Percentiles rank a stretch among this genome's conserved stretches.
These are phyloP conservation scores for Pseudolycoriella hygida DNA, from an alignment of 2,888 invertebrate genomes.

Conservation along the genomic window DNA sequence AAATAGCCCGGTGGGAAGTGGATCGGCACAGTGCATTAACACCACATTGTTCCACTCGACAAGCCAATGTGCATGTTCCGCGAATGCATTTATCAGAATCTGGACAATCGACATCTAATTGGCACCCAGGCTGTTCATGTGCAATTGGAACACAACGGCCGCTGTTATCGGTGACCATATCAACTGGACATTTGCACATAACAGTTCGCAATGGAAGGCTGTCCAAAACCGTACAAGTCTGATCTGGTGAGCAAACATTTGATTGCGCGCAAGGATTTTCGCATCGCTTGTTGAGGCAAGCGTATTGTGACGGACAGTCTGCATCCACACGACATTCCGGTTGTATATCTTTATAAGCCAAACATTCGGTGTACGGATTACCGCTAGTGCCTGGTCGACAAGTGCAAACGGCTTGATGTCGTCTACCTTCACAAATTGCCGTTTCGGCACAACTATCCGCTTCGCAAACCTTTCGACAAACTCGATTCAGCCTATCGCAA, in stretches of 20 bases:
- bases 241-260: constrained; percentile 56
- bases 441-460: constrained; percentile 63
- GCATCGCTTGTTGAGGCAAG: constrained; percentile 61
- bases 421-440: constrained; percentile 55
- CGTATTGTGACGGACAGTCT: constrained; percentile 55
- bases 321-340: constrained; percentile 56
- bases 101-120: constrained; percentile 54
- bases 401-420: constrained; percentile 60
- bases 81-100: constrained; percentile 56
- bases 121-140: constrained; percentile 41
- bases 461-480: constrained; percentile 67
- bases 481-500: constrained; percentile 65
- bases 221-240: constrained; percentile 62
- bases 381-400: constrained; percentile 61
- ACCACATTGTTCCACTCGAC: constrained; percentile 60
- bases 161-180: constrained; percentile 54
- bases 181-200: constrained; percentile 72
- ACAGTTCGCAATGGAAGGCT: constrained; percentile 66
- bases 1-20: constrained; percentile 54
- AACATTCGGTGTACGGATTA: constrained; percentile 58
- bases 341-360: constrained; percentile 29
- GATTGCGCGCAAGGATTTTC: constrained; percentile 56
- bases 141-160: constrained; percentile 50
- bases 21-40: constrained; percentile 68
- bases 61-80: constrained; percentile 63